These are phyloP conservation scores for Labeo rohita DNA, from an alignment of 2,113 vertebrate genomes.

Conservation along the genomic window DNA sequence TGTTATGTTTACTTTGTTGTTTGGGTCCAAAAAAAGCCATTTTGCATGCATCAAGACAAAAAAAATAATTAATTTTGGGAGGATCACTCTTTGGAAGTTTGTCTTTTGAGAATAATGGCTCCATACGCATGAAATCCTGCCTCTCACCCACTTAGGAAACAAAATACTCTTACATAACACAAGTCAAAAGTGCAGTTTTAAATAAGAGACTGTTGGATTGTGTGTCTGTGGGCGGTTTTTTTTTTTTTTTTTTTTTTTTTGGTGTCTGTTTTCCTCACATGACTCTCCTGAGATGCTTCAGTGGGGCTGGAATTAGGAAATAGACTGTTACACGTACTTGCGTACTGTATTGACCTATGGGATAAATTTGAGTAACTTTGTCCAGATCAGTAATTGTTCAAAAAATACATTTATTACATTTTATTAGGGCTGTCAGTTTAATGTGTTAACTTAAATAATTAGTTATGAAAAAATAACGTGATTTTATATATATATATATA, in stretches of 20 bases:
- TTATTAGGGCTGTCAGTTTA: no score
- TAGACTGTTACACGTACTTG: neutral
- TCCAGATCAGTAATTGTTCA: neutral
- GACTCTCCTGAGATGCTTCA: neutral
- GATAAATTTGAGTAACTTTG: neutral
- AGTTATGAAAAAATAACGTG: no score
- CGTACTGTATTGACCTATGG: neutral
- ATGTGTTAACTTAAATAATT: no score
- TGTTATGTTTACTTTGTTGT: constrained; percentile 2
- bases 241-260: neutral
- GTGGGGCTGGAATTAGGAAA: constrained; percentile 27
- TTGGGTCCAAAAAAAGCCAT: constrained; percentile 8
- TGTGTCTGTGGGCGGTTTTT: neutral
- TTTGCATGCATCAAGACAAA: neutral
- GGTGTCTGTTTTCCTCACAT: constrained; percentile 22
- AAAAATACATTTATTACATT: neutral
- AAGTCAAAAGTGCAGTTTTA: constrained; percentile 47
- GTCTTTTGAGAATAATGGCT: neutral
- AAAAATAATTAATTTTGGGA: neutral
- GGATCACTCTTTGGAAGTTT: neutral
- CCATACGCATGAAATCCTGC: neutral
- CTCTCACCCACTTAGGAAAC: constrained; percentile 31
- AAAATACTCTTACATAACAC: constrained; percentile 46
- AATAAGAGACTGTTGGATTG: constrained; percentile 30
- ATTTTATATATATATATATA: no score